phyloP scores from a whole-genome alignment of 1,140 invertebrate species.

The Ceratoteleas bidentatus region DNA sequence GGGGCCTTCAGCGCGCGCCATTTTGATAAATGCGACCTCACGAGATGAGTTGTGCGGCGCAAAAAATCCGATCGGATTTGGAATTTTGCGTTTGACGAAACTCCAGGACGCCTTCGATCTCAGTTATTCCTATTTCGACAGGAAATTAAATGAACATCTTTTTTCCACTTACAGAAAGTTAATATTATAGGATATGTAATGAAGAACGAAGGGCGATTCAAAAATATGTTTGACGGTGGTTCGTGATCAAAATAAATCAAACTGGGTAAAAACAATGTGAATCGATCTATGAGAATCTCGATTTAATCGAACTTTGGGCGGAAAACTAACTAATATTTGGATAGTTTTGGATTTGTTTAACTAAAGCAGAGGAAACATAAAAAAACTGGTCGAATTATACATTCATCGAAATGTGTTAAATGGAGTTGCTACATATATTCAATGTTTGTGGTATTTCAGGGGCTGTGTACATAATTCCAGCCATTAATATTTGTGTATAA shows the following conservation, averaged over 20 bases:
- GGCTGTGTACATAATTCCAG: constrained; percentile 22
- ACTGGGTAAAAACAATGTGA: no score
- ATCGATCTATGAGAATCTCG: no score
- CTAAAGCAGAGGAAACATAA: no score
- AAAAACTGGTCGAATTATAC: neutral
- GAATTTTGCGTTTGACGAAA: constrained; percentile 43
- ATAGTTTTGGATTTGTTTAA: no score
- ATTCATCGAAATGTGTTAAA: neutral
- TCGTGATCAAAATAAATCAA: no score
- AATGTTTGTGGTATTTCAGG: neutral
- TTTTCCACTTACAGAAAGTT: constrained; percentile 16
- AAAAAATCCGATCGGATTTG: constrained; percentile 39
- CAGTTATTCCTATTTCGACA: constrained; percentile 25
- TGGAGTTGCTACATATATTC: neutral
- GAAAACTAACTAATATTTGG: no score
- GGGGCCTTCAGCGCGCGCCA: constrained; percentile 29
- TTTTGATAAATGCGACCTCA: constrained; percentile 60
- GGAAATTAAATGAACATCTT: constrained; percentile 49
- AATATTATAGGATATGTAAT: constrained; percentile 1
- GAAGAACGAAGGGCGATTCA: no score
- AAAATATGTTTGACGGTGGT: no score
- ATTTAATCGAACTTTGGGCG: no score
- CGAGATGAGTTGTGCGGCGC: constrained; percentile 41
- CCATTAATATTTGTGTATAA: constrained; percentile 31
- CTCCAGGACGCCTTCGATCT: constrained; percentile 29